Evolutionary conservation across 2,888 invertebrate species (phyloP).

Genomic region (Pseudanteris insignis): DNA sequence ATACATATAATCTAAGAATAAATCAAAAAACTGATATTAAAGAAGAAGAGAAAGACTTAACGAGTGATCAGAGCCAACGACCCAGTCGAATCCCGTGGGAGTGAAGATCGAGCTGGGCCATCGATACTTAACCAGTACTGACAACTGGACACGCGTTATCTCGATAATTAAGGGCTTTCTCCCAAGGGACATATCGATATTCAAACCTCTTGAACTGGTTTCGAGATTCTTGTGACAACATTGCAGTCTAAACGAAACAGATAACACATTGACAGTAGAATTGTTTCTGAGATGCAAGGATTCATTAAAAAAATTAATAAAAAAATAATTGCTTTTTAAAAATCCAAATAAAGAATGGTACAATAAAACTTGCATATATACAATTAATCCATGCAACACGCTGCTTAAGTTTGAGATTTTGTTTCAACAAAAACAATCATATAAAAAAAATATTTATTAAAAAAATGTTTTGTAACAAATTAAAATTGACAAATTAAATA

Average conservation of each 20-base stretch:
- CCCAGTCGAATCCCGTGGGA: constrained; percentile 46
- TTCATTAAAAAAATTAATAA: not conserved
- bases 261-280: constrained; percentile 50
- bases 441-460: too few relatives aligned
- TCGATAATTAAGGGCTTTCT: constrained; percentile 57
- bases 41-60: constrained; percentile 37
- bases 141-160: constrained; percentile 56
- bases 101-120: constrained; percentile 45
- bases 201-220: constrained; percentile 52
- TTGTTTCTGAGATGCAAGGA: constrained; percentile 13
- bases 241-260: constrained; percentile 44
- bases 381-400: too few relatives aligned
- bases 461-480: too few relatives aligned
- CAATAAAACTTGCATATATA: too few relatives aligned
- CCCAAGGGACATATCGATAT: constrained; percentile 49
- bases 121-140: constrained; percentile 52
- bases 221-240: constrained; percentile 52
- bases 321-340: too few relatives aligned
- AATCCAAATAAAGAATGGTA: not conserved
- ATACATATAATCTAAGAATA: constrained; percentile 23
- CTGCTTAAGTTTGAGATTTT: too few relatives aligned
- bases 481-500: not conserved
- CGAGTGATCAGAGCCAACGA: constrained; percentile 18
- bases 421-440: too few relatives aligned
- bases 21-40: constrained; percentile 24